Evolutionary conservation across 2,797 vertebrate genomes (phyloP), one percentile per base, ranked within the genome.

Genomic region (Rhyacichthys aspro): DNA sequence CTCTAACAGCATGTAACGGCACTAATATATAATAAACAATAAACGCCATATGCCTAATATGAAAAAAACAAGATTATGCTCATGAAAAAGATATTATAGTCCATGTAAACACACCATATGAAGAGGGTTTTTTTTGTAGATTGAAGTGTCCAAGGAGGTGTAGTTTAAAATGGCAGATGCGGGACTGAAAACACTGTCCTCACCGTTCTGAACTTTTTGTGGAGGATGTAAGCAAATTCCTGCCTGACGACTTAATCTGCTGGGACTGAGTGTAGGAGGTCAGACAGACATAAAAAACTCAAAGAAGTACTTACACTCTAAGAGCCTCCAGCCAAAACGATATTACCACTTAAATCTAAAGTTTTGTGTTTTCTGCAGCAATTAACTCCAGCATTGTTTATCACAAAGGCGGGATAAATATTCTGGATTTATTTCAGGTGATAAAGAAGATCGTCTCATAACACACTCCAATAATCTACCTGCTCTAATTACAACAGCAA

Each of bases 401-500:
- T 83, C 82, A 74, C 72, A 71, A 66, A 74, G 67, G 87, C 81
- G 76, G 79, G 82, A 89, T 92, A 90, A 91, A 90, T 89, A 89
- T 81, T 88, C 81, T 78, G 87, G 87, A 91, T 92, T 92, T 91
- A 92, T 86, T 86, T 79, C 83, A 73, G 89, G 86, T 80, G 84
- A 90, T 93, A 91, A 92, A 92, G 79, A 78, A 74, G 88, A 86
- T 81, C 79, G 84, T 87, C 86, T 90, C 89, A 92, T 92, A 91
- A 93, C 88, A 86, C 79, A 86, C 87, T 87, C 82, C 86, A 88
- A 90, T 91, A 90, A 89, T 89, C 89, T 88, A 88, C 88, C 87
- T 89, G 84, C 86, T 88, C 89, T 93, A 92, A 93, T 92, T 93
- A 92, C 86, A 86, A 88, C 79, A 83, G 83, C 86, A 85, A 88